Evolutionary conservation across 2,113 vertebrate species (phyloP).

Genomic region (Mus spicilegus): DNA sequence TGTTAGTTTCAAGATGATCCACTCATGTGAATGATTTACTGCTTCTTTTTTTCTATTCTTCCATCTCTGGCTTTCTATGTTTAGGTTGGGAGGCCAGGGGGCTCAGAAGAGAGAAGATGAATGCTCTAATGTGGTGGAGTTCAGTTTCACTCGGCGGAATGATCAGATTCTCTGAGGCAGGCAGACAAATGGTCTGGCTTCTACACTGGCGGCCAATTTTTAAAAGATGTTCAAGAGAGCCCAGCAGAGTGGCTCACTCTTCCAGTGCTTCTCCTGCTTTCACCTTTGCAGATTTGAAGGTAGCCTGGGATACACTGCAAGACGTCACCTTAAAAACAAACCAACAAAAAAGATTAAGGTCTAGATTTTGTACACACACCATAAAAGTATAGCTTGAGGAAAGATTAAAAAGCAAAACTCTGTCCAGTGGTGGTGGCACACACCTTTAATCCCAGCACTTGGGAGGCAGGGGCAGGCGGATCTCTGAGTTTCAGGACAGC

Average conservation of each 20-base stretch:
- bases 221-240: neutral
- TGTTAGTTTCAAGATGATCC: constrained; percentile 27
- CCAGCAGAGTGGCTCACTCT: neutral
- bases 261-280: neutral
- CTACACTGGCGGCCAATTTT: neutral
- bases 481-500: too few species aligned
- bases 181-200: neutral
- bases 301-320: neutral
- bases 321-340: neutral
- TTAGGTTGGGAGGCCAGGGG: neutral
- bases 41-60: neutral
- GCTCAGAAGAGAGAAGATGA: constrained; percentile 39
- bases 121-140: neutral
- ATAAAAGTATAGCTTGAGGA: neutral
- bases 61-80: neutral
- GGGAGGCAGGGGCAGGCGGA: too few species aligned
- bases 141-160: constrained; percentile 20
- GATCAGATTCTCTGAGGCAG: neutral
- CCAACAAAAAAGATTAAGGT: neutral
- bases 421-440: neutral
- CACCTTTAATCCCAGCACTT: too few species aligned
- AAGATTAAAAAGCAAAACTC: constrained; percentile 13
- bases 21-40: neutral
- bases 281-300: neutral
- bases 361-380: neutral